Base-by-base conservation (phyloP, 2,797 vertebrate genomes). In the Orestias chungarensis region DNA sequence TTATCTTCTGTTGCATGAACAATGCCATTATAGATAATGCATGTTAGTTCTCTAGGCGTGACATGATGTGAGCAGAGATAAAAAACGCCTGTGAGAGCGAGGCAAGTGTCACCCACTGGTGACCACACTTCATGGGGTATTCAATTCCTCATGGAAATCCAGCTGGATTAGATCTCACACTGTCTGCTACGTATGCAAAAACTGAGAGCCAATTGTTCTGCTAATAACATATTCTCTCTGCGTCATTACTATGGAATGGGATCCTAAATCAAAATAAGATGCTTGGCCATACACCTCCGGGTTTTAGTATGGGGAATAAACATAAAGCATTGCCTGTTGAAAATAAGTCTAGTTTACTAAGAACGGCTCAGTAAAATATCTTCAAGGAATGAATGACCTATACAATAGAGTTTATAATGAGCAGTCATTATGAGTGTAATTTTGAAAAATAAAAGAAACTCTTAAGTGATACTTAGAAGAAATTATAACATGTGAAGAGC, bases 101-200 rank as follows among this genome's bases (percentile, higher is more conserved):
- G 59, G 76, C 29, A 71, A 54, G 81, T 77, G 73, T 81, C 82
- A 77, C 67, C 66, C 62, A 68, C 40, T 72, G 82, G 71, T 76
- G 74, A 66, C 70, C 62, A 72, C 70, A 81, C 73, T 86, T 84
- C 77, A 47, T 29, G 59, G 73, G 80, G 76, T 92, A 91, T 91
- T 82, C 85, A 88, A 89, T 92, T 89, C 83, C 78, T 85, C 74
- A 72, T 29, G 75, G 74, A 77, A 74, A 76, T 78, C 66, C 38
- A 70, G 8, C 49, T 77, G 89, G 89, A 91, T 94, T 92, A 93
- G 78, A 89, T 78, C 74, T 62, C 66, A 82, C 66, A 11, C 87
- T 90, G 85, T 92, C 88, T 84, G 67, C 79, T 86, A 85, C 91
- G 74, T 79, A 79, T 42, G 75, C 54, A 69, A 78, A 74, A 77